Evolutionary conservation across 2,797 vertebrate species (phyloP).

Genomic region (Arnoldichthys spilopterus): DNA sequence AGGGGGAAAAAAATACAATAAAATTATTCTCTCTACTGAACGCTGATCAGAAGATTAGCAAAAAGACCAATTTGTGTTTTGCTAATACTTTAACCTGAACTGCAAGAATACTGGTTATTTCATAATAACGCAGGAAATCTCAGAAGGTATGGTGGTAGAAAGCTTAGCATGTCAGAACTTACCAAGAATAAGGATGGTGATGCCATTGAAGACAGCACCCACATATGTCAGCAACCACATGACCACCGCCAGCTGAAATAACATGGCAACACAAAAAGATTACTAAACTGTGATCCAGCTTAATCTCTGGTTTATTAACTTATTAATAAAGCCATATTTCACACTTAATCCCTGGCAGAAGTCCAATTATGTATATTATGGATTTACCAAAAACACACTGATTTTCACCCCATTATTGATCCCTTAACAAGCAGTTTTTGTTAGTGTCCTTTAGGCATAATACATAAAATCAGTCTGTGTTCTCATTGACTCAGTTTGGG

Average conservation of each 20-base stretch:
- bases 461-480: too few species aligned
- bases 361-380: too few species aligned
- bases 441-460: too few species aligned
- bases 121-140: not conserved
- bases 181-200: conserved; percentile 94
- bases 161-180: conserved; percentile 56
- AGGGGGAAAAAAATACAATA: not conserved
- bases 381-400: too few species aligned
- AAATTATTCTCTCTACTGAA: not conserved
- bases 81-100: not conserved
- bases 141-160: not conserved
- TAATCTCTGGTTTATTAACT: not conserved
- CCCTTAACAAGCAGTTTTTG: too few species aligned
- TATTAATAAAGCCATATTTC: too few species aligned
- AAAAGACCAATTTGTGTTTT: not conserved
- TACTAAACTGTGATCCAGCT: not conserved
- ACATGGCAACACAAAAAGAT: conserved; percentile 10
- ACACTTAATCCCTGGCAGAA: too few species aligned
- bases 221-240: conserved; percentile 96
- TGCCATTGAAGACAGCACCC: conserved; percentile 91
- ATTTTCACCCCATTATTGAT: too few species aligned
- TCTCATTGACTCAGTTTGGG: too few species aligned
- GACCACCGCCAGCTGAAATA: conserved; percentile 84
- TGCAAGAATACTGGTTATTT: not conserved
- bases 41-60: not conserved